Evolutionary conservation across 2,888 invertebrate species (phyloP), one percentile per base, ranked within the genome.

Genomic region (Phragmatobia fuliginosa): DNA sequence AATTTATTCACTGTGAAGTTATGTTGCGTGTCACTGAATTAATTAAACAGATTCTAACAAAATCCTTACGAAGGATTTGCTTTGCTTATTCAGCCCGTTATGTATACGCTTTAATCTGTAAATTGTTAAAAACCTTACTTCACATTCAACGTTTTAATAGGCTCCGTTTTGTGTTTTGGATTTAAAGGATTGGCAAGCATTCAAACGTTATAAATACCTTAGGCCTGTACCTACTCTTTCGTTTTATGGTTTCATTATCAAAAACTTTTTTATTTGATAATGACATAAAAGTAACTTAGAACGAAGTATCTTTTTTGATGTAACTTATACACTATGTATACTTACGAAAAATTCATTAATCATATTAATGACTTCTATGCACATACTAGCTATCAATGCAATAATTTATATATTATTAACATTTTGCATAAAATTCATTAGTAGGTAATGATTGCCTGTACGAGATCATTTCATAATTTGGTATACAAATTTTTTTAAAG

Each of bases 1-100:
- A 93, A 93, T 92, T 90, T 90, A 92, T 91, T 91, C 90, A 76
- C 81, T 76, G 85, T 85, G 80, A 90, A 92, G 89, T 91, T 90
- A 88, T 89, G 89, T 90, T 87, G 90, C 93, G 91, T 92, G 93
- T 86, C 85, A 82, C 74, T 84, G 93, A 91, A 92, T 92, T 91
- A 84, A 90, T 93, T 92, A 90, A 85, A 88, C 78, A 88, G 90
- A 92, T 93, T 92, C 85, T 72, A 85, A 79, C 82, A 72, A 87
- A 87, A 85, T 81, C 79, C 75, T 77, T 73, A 77, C 81, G 84
- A 86, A 85, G 82, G 79, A 81, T 78, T 81, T 79, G 81, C 72
- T 76, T 73, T 78, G 65, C 65, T 76, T 79, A 78, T 80, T 82
- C 52, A 66, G 72, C 66, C 67, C 64, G 73, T 74, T 74, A 71